Evolutionary conservation across 1,140 invertebrate genomes (phyloP).

Genomic region (Ceratina calcarata): DNA sequence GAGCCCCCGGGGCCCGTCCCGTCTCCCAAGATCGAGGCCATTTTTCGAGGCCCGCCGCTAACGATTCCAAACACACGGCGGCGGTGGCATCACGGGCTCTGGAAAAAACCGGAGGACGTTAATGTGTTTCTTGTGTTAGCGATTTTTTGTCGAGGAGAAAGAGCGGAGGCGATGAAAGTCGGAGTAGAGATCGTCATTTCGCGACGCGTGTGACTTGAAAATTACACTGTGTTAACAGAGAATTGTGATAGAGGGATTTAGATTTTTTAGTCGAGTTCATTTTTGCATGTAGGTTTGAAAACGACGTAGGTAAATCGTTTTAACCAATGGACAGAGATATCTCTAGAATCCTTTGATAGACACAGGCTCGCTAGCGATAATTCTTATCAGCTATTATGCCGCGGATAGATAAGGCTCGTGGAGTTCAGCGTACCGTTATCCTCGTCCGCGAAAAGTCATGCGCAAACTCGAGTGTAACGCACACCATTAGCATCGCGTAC

Average conservation of each 20-base stretch:
- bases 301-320: too few relatives aligned
- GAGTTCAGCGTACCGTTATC: conserved; percentile 59
- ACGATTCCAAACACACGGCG: conserved; percentile 54
- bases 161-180: not conserved
- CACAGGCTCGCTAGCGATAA: conserved; percentile 14
- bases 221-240: too few relatives aligned
- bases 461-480: conserved; percentile 16
- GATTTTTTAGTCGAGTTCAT: too few relatives aligned
- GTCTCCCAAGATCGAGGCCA: conserved; percentile 77
- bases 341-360: not conserved
- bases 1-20: conserved; percentile 71
- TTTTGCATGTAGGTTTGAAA: too few relatives aligned
- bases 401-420: conserved; percentile 45
- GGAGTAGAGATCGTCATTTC: not conserved
- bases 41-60: conserved; percentile 67
- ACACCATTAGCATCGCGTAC: not conserved
- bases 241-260: too few relatives aligned
- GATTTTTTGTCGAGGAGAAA: not conserved
- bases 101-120: conserved; percentile 26
- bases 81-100: conserved; percentile 63
- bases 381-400: conserved; percentile 50
- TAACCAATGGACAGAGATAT: not conserved
- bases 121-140: not conserved
- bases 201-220: too few relatives aligned
- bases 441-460: conserved; percentile 52